Conservation (phyloP, 2,113 vertebrate genomes). For the Apteryx owenii region DNA sequence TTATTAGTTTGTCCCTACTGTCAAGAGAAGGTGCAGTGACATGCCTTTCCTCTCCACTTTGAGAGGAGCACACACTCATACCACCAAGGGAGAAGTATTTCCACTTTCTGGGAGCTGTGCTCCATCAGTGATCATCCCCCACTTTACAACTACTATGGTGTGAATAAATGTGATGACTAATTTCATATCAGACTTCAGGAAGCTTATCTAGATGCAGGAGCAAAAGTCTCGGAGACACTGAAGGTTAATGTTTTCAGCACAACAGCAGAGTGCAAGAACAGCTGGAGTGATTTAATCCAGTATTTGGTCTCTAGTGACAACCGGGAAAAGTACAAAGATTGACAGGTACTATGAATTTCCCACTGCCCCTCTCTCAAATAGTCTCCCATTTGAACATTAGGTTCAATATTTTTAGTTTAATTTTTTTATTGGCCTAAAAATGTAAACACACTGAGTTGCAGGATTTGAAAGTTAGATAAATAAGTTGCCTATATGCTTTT, state of each 20-base stretch:
- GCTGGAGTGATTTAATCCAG: not conserved
- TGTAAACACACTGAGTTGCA: not conserved
- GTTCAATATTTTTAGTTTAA: not conserved
- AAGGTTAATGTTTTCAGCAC: not conserved
- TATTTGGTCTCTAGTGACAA: not conserved
- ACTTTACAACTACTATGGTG: not conserved
- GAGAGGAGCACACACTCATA: fast-evolving
- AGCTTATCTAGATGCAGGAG: not conserved
- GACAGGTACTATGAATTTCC: not conserved
- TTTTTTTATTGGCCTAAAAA: not conserved
- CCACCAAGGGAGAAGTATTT: not conserved
- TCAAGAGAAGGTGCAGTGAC: not conserved
- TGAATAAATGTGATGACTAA: not conserved
- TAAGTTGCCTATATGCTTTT: not conserved
- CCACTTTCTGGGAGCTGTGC: not conserved
- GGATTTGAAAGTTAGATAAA: not conserved
- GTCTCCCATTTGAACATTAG: not conserved
- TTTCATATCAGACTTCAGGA: not conserved
- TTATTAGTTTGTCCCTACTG: not conserved
- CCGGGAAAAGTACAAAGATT: not conserved
- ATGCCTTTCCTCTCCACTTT: not conserved
- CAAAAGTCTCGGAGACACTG: not conserved
- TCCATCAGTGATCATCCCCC: not conserved
- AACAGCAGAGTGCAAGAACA: not conserved
- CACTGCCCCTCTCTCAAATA: not conserved